phyloP scores from a whole-genome alignment of 2,113 vertebrate genomes.

The Poeciliopsis prolifica region DNA sequence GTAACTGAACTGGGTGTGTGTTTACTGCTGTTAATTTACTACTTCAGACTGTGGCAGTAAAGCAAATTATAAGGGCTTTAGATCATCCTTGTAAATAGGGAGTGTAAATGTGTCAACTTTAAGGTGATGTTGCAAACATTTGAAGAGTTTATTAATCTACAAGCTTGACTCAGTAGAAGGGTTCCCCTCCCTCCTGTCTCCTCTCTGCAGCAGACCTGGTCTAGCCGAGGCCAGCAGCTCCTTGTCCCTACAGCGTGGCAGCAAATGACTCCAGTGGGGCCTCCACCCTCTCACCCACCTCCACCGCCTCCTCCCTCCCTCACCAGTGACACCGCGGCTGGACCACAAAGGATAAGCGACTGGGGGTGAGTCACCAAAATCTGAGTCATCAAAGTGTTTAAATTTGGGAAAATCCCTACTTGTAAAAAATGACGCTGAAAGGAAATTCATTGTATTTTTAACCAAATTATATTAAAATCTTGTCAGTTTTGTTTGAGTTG shows the following conservation, averaged over 20 bases:
- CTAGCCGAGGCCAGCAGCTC: conserved; percentile 89
- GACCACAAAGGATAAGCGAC: conserved; percentile 88
- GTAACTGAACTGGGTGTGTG: too few relatives aligned
- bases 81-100: too few relatives aligned
- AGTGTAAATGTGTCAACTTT: too few relatives aligned
- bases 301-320: conserved; percentile 84
- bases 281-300: conserved; percentile 69
- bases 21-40: too few relatives aligned
- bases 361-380: conserved; percentile 87
- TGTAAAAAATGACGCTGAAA: background rate
- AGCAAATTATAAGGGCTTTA: too few relatives aligned
- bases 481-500: background rate
- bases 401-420: conserved; percentile 11
- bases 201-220: conserved; percentile 85
- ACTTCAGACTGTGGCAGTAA: too few relatives aligned
- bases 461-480: background rate
- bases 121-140: too few relatives aligned
- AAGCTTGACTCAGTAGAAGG: too few relatives aligned
- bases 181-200: background rate
- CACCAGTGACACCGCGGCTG: conserved; percentile 84
- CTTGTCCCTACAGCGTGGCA: conserved; percentile 93
- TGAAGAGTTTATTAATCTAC: too few relatives aligned
- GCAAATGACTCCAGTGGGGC: conserved; percentile 82
- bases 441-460: background rate
- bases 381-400: conserved; percentile 58